Evolutionary conservation across 2,113 vertebrate genomes (phyloP), one percentile per base, ranked within the genome.

Genomic region (Chionodraco myersi): DNA sequence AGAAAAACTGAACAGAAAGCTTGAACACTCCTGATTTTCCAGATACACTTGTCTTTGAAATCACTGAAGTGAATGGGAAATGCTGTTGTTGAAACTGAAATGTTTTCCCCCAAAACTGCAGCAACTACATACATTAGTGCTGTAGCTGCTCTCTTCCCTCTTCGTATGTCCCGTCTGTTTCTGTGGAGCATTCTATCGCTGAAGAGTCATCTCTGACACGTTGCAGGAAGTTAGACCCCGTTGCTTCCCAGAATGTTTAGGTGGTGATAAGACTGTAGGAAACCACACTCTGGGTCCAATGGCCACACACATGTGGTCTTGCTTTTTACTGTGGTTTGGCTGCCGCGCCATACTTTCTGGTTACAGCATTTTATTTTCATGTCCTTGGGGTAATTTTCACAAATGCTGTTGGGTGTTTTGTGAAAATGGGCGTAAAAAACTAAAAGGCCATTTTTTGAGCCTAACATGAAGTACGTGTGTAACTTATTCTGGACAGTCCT

Each of bases 271-370:
- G 82, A 58, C 77, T 59, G 54, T 47, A n/a, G 49, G 57, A 77
- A 84, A 62, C 80, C 73, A 8, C 69, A 56, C 56, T 83, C 66
- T 8, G 6, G 18, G 64, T 78, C 75, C 78, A 51, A 4, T n/a
- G 62, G 53, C 72, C 34, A 10, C 48, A 30, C 80, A 85, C 92
- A 93, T 74, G 67, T 92, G 92, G 68, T 91, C 79, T 70, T 80
- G 78, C 57, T 92, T 91, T 87, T 23, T 6, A 59, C 70, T 81
- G 90, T 61, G 90, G 89, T 88, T 90, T 92, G 87, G 89, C 87
- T 80, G 74, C 44, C 1, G 30, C 59, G 70, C 63, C 83, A 83
- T 84, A 41, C 82, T 84, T 86, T 64, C 54, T 79, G 80, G 60
- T 82, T 77, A 82, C 14, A 34, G 60, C 80, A 60, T 83, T 84